phyloP scores from a whole-genome alignment of 2,113 vertebrate genomes.

The Oophaga pumilio region DNA sequence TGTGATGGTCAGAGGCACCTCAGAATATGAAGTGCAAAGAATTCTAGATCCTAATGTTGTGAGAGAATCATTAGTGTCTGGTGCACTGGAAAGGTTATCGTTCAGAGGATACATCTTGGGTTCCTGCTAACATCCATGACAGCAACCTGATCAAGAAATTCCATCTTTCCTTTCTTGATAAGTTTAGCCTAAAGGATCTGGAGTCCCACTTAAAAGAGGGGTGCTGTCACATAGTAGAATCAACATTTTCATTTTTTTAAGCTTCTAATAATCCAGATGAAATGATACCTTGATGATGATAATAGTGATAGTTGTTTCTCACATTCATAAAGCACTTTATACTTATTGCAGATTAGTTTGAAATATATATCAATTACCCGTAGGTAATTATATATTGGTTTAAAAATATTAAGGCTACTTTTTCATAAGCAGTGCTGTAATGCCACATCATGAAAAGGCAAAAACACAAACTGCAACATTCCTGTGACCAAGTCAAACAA shows the following conservation, averaged over 20 bases:
- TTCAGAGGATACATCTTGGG: too few relatives aligned
- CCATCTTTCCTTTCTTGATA: too few relatives aligned
- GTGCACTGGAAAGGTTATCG: too few relatives aligned
- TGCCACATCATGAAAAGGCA: background rate
- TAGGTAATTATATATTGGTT: background rate
- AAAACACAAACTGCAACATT: constrained; percentile 21
- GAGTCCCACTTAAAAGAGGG: too few relatives aligned
- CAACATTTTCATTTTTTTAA: background rate
- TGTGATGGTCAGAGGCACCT: too few relatives aligned
- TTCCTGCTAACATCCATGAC: too few relatives aligned
- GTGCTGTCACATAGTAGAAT: too few relatives aligned
- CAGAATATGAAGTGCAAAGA: too few relatives aligned
- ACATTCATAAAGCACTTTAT: background rate
- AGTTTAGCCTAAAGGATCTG: too few relatives aligned
- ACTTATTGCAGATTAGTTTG: background rate
- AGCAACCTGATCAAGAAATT: too few relatives aligned
- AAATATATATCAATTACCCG: background rate
- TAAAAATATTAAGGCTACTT: background rate
- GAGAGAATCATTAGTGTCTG: too few relatives aligned
- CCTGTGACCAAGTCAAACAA: constrained; percentile 37
- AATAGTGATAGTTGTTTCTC: background rate
- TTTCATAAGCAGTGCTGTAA: background rate
- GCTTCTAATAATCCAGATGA: background rate
- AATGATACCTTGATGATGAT: background rate
- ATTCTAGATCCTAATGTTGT: too few relatives aligned